Evolutionary conservation across 2,888 invertebrate genomes (phyloP).

Genomic region (Alloplasta piceator): DNA sequence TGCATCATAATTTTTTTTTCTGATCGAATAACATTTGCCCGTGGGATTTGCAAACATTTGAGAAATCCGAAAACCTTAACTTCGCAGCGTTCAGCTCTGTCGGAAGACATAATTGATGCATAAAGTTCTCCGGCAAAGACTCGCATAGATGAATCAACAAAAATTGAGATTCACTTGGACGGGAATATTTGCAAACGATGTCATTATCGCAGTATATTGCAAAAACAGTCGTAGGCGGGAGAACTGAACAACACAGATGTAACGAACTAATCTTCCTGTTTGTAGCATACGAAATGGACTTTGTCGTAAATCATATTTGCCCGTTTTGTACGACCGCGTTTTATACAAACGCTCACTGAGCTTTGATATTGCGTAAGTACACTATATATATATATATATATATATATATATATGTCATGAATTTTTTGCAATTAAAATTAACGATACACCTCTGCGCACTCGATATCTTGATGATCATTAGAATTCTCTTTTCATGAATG

Average conservation of each 20-base stretch:
- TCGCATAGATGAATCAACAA: too few relatives aligned
- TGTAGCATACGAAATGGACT: constrained; percentile 17
- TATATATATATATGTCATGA: neutral
- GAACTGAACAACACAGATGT: constrained; percentile 20
- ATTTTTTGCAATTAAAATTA: constrained; percentile 9
- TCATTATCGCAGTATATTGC: constrained; percentile 8
- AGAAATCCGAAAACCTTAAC: too few relatives aligned
- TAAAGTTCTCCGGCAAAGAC: too few relatives aligned
- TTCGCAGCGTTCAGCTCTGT: too few relatives aligned
- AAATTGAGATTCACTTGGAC: too few relatives aligned
- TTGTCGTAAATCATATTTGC: constrained; percentile 32
- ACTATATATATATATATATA: neutral
- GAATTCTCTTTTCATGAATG: constrained; percentile 13
- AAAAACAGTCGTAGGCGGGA: neutral
- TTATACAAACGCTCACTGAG: constrained; percentile 21
- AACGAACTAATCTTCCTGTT: constrained; percentile 31
- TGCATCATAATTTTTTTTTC: too few relatives aligned
- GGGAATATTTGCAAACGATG: neutral
- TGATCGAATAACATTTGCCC: too few relatives aligned
- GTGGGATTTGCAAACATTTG: too few relatives aligned
- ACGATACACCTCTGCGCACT: neutral
- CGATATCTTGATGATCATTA: neutral
- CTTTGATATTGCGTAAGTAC: constrained; percentile 62
- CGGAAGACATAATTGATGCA: too few relatives aligned
- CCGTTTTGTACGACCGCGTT: neutral